Evolutionary conservation across 2,888 invertebrate genomes (phyloP), one percentile per base, ranked within the genome.

Genomic region (Globia sparganii): DNA sequence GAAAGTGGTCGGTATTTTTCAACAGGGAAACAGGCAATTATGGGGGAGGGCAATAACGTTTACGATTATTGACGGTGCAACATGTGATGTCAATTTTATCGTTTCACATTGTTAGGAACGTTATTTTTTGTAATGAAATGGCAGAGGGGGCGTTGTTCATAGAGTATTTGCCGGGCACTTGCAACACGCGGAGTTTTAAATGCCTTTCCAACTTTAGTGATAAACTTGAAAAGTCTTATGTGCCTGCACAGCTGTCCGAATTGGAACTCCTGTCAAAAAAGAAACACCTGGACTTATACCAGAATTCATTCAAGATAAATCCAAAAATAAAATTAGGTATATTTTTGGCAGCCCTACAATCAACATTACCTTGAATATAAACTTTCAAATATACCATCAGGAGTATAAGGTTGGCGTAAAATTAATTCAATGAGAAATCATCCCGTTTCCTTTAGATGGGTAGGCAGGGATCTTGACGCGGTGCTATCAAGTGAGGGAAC

Each of bases 311-410:
- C 0, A 43, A 43, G 15, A 43, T 0, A 43, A 43, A 43, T 5
- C 43, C 43, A 43, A 43, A 4, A 15, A 43, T 2, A 43, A 13
- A 43, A 4, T 0, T n/a, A n/a, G n/a, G n/a, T n/a, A 43, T 4
- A 43, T 15, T 15, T 15, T 59, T 11, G 80, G 0, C 85, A 88
- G n/a, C 87, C 87, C 88, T 87, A 79, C n/a, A 8, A 59, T 53
- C 11, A 77, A 68, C 62, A 61, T 85, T 76, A 77, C 80, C 49
- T 75, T 77, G 76, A 81, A 83, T 81, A 82, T 82, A 84, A 82
- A 88, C 75, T 88, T 85, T 86, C 66, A 81, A 84, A 75, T 78
- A 77, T 73, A 76, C 64, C 76, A 66, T 73, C 66, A 86, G 43
- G 31, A 73, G 71, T 71, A 62, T 86, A 72, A 81, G 72, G 79